Base-by-base conservation (phyloP, 2,113 vertebrate genomes). In the Psittacula cyanocephala region DNA sequence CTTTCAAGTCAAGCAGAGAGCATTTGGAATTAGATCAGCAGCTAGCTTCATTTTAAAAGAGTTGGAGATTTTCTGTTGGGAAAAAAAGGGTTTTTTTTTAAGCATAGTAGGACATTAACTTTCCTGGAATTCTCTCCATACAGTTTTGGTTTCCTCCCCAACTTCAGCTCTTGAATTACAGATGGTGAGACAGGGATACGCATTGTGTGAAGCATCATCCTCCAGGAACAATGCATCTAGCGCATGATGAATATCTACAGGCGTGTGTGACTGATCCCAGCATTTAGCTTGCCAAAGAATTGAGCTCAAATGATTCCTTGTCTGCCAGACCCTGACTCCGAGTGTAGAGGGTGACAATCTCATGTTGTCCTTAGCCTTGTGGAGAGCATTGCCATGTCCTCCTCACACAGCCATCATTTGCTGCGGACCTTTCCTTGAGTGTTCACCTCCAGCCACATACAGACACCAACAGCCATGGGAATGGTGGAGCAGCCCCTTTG, bases 1-100 rank as follows among this genome's bases (percentile, higher is more conserved):
- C 95, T 97, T 97, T 96, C 92, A 96, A 97, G 94, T 91, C 71
- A 91, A 96, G 92, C 69, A 94, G 88, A 77, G 86, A 96, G 82
- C 91, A 93, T 91, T 95, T 94, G 80, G 91, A 97, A 97, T 95
- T 94, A 96, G 91, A 96, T 93, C 81, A 88, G 86, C 83, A 86
- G 88, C 72, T 82, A 82, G 37, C 63, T 93, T 96, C 12, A 69
- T 91, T 96, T 97, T 81, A 80, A 95, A 95, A 89, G 64, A 94
- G 71, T 55, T 89, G 85, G 70, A 93, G 41, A 63, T 82, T 93
- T 91, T 91, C 43, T 89, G 80, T 63, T 20, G 37, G 80, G 69
- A 70, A 82, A 89, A 90, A 44, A 71, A 57, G 3, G 7, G 7
- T 11, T 62, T 37, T 68, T 79, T 67, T 49, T 50, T 1, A 55